Base-by-base conservation (phyloP, 2,113 vertebrate genomes). In the Laticauda colubrina region DNA sequence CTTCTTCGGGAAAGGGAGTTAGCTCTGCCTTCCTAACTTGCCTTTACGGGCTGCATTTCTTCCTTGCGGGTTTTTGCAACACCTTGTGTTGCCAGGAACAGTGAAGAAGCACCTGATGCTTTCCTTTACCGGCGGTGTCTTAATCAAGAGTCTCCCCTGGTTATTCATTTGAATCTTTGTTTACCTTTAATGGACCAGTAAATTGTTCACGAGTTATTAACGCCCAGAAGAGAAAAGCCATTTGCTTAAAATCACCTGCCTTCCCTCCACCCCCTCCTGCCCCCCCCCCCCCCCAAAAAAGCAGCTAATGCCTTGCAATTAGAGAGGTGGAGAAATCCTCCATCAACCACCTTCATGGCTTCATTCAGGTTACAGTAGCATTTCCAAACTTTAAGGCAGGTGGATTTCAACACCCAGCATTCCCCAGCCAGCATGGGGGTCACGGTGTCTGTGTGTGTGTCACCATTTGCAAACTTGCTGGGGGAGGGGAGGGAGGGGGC, bases 181-280 rank as follows among this genome's bases (percentile, higher is more conserved):
- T 96, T 93, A 94, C 26, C 3, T 59, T 90, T 55, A 92, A 92
- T 87, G 75, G 94, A 64, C 29, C 54, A 95, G 34, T 92, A 94
- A 93, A 21, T 94, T 89, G 86, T 43, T 14, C 53, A 89, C 39
- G 69, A 64, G 43, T 64, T 87, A 90, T 94, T 95, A 93, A 91
- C 51, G 53, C 29, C n/a, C n/a, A 87, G 34, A 11, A 89, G 26
- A 69, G 29, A 85, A 91, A 91, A 5, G 87, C 23, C 56, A 88
- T 88, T n/a, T 90, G 54, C 55, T 90, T 93, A 90, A 90, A 86
- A 86, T 61, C 95, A 43, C 48, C 24, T 86, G 54, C 51, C 88
- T 59, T 59, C 45, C 89, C 11, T 34, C 29, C 12, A 0, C 61
- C 10, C 20, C 7, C 6, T 24, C 4, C 9, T 90, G 29, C 69